Evolutionary conservation across 2,113 vertebrate species (phyloP).

Genomic region (Macrotis lagotis): DNA sequence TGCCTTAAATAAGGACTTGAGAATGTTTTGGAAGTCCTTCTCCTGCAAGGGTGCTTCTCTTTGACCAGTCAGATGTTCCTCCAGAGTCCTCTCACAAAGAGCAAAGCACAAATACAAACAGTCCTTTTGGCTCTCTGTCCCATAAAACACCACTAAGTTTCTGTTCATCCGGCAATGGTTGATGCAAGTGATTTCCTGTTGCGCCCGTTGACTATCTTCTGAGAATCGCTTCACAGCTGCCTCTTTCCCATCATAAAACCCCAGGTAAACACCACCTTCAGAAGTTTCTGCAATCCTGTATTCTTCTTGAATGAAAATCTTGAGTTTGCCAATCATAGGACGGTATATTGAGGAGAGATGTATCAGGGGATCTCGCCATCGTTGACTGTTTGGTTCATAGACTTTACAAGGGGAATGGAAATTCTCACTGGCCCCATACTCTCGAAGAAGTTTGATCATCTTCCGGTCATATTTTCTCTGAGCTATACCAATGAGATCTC

Average conservation of each 20-base stretch:
- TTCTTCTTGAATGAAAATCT: conserved; percentile 57
- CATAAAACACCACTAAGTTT: conserved; percentile 76
- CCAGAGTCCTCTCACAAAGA: conserved; percentile 82
- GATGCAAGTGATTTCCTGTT: conserved; percentile 71
- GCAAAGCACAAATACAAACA: conserved; percentile 79
- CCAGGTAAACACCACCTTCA: conserved; percentile 80
- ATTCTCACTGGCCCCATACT: not conserved
- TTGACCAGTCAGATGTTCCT: conserved; percentile 52
- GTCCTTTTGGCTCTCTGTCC: conserved; percentile 45
- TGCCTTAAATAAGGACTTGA: conserved; percentile 79
- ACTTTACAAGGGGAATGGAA: not conserved
- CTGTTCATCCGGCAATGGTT: conserved; percentile 29
- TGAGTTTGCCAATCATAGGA: conserved; percentile 80
- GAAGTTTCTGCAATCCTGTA: conserved; percentile 77
- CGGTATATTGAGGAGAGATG: conserved; percentile 47
- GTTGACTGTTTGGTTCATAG: conserved; percentile 76
- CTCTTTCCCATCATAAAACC: conserved; percentile 73
- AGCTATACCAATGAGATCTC: conserved; percentile 43
- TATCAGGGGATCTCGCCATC: conserved; percentile 75
- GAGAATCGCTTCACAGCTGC: conserved; percentile 78
- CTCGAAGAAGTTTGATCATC: conserved; percentile 51
- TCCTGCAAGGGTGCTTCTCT: not conserved
- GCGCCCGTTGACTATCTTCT: not conserved
- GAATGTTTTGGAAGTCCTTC: conserved; percentile 21
- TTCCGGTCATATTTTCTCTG: not conserved